Conservation (phyloP, 2,113 vertebrate genomes). For the Nansenia antarctica region DNA sequence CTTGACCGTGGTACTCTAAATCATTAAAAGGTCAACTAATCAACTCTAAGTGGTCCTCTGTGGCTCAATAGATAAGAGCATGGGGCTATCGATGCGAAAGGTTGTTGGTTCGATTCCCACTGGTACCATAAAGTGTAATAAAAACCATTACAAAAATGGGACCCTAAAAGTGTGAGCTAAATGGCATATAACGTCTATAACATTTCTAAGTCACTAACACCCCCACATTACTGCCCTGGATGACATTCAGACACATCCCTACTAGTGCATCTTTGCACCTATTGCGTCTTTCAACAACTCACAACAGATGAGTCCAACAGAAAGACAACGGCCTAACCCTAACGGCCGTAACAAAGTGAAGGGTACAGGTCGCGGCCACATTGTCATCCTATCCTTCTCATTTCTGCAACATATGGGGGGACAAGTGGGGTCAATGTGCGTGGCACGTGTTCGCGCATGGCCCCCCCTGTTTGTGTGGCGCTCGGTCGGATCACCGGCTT, state of each 20-base stretch:
- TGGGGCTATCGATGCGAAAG: too few relatives aligned
- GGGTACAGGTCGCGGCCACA: conserved; percentile 22
- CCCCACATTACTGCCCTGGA: not conserved
- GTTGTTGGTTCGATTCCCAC: too few relatives aligned
- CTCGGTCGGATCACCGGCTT: conserved; percentile 56
- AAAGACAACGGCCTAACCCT: not conserved
- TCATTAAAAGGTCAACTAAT: not conserved
- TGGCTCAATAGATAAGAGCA: too few relatives aligned
- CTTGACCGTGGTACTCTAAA: not conserved
- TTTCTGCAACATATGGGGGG: conserved; percentile 60
- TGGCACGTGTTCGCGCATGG: conserved; percentile 55
- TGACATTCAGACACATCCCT: not conserved
- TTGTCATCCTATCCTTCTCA: conserved; percentile 41
- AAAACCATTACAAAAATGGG: too few relatives aligned
- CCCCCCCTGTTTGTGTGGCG: conserved; percentile 13
- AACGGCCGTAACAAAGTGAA: conserved; percentile 26
- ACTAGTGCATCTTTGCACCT: not conserved
- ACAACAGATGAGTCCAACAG: conserved; percentile 53
- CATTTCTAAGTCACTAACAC: too few relatives aligned
- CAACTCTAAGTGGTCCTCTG: too few relatives aligned
- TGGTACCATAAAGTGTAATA: too few relatives aligned
- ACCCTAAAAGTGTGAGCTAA: too few relatives aligned
- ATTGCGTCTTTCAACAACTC: conserved; percentile 23
- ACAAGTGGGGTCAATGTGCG: conserved; percentile 62
- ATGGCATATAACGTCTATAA: too few relatives aligned